Evolutionary conservation across 2,888 invertebrate genomes (phyloP).

Genomic region (Agrochola lota): DNA sequence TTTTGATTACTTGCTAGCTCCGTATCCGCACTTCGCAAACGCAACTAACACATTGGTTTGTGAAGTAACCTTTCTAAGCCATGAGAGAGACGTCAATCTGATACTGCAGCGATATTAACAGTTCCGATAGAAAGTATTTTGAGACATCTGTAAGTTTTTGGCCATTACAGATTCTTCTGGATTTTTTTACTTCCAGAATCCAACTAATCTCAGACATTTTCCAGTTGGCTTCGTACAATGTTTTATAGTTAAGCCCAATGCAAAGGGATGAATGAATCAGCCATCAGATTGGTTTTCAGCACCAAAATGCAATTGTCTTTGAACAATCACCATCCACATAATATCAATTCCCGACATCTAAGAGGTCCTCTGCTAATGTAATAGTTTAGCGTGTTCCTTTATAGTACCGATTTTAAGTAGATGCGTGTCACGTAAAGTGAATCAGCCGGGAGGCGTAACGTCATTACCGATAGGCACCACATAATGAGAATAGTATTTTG

Average conservation of each 20-base stretch:
- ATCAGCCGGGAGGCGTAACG: constrained; percentile 70
- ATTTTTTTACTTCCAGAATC: not conserved
- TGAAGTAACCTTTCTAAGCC: not conserved
- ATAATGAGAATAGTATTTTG: constrained; percentile 74
- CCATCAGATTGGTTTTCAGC: not conserved
- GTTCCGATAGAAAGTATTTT: not conserved
- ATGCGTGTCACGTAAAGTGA: constrained; percentile 68
- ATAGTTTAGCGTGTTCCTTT: constrained; percentile 49
- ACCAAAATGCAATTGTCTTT: constrained; percentile 11
- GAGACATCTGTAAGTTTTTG: not conserved
- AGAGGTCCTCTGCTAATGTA: constrained; percentile 28
- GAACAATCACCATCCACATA: constrained; percentile 15
- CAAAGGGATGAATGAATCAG: not conserved
- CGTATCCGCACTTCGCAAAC: constrained; percentile 1
- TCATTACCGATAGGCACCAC: constrained; percentile 72
- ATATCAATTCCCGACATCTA: constrained; percentile 24
- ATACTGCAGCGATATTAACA: not conserved
- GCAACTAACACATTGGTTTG: constrained; percentile 25
- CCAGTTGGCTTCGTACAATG: not conserved
- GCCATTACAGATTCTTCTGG: not conserved
- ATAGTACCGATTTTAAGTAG: constrained; percentile 51
- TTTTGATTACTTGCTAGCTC: constrained; percentile 29
- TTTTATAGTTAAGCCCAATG: not conserved
- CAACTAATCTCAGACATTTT: not conserved
- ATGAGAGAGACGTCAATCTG: not conserved